Base-by-base conservation (phyloP, 2,797 vertebrate genomes). In the Acestrorhynchus altus region DNA sequence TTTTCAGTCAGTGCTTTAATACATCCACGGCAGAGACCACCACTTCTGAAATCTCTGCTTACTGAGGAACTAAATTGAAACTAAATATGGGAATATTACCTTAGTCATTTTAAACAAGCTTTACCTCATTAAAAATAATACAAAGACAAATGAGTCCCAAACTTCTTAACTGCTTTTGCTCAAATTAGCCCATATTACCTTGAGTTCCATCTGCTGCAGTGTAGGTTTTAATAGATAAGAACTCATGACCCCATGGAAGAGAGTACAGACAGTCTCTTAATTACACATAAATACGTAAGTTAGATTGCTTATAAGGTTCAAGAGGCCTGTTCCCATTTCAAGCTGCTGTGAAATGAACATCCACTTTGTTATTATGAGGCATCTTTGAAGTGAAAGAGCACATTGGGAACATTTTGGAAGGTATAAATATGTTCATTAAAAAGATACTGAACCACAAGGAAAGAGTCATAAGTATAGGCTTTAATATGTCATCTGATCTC, bases 141-240 rank as follows among this genome's bases (percentile, higher is more conserved):
- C 5, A 2, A n/a, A 35, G 11, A 13, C 31, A 35, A 60, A 31
- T 60, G 42, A 49, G 65, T 51, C 46, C 24, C 47, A 44, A 15
- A 67, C 24, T 67, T 49, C 26, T 47, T 56, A 72, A 56, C 51
- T 66, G 67, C 47, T 20, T 40, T 81, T 16, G 28, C 28, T 67
- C 28, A 4, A 67, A 72, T 67, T 67, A 46, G 42, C 42, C 42
- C 1, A 31, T 49, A 39, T 71, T 0, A 31, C 57, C 26, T 22
- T 61, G 60, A 61, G 63, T 42, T 74, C 61, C 71, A 52, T 66
- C 60, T 35, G 59, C 66, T 51, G 56, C 52, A 51, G 73, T 16
- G 52, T 24, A 81, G 20, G 61, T 40, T 76, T 76, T 67, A 81
- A 67, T 77, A 76, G 76, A 67, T 70, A 72, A 65, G 42, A 76